These are phyloP conservation scores for Brachionus koreanus DNA, from an alignment of 1,140 invertebrate genomes.

Conservation along the genomic window DNA sequence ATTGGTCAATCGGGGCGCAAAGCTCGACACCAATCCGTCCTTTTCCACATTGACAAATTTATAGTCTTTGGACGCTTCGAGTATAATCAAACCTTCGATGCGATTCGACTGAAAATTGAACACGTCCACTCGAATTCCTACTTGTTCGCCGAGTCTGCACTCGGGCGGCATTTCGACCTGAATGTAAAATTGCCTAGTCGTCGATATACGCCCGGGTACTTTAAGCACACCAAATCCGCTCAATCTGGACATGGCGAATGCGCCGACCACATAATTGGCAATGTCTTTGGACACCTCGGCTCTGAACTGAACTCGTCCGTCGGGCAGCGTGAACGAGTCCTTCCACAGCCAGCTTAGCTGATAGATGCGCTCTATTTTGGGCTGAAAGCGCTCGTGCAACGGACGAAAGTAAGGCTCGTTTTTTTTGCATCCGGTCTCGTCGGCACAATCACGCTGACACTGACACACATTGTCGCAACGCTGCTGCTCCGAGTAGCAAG, in stretches of 20 bases:
- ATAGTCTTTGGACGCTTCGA: slow-evolving; percentile 72
- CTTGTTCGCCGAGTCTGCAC: slow-evolving; percentile 83
- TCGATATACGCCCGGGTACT: slow-evolving; percentile 65
- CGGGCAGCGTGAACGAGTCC: slow-evolving; percentile 49
- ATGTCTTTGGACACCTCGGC: slow-evolving; percentile 77
- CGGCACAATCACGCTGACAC: slow-evolving; percentile 77
- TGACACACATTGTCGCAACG: slow-evolving; percentile 71
- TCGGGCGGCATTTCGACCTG: slow-evolving; percentile 82
- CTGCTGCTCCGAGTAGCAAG: slow-evolving; percentile 72
- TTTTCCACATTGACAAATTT: slow-evolving; percentile 90
- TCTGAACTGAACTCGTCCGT: slow-evolving; percentile 66
- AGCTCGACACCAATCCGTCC: slow-evolving; percentile 72
- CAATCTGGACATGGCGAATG: slow-evolving; percentile 79
- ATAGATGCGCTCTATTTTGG: slow-evolving; percentile 62
- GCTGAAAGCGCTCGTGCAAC: slow-evolving; percentile 50
- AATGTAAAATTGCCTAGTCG: slow-evolving; percentile 84
- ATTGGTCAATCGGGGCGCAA: slow-evolving; percentile 62
- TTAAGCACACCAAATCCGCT: slow-evolving; percentile 79
- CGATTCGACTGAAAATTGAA: slow-evolving; percentile 66
- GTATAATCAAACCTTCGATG: slow-evolving; percentile 73
- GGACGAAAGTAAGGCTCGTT: slow-evolving; percentile 66
- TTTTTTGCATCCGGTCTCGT: slow-evolving; percentile 75
- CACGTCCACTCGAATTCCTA: slow-evolving; percentile 82
- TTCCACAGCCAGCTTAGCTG: slow-evolving; percentile 39
- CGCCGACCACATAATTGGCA: slow-evolving; percentile 85